Percentiles rank a stretch among this genome's conserved stretches.
These are phyloP conservation scores for Bucco capensis DNA, from an alignment of 2,113 vertebrate species.

Conservation along the genomic window DNA sequence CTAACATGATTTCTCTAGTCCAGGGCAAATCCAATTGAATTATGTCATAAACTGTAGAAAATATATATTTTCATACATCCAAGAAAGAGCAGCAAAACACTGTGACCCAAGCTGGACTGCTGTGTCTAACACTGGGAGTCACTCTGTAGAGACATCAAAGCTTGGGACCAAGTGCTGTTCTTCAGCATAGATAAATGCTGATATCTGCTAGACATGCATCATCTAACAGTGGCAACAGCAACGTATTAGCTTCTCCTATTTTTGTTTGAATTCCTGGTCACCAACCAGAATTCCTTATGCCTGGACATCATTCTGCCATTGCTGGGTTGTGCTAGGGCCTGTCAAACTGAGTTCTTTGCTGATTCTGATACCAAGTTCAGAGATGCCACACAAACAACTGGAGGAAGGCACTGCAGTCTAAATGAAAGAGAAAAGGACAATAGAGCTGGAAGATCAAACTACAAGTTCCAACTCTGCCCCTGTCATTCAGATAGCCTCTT, in stretches of 20 bases:
- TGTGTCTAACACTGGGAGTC: background rate
- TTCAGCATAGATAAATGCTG: background rate
- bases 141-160: background rate
- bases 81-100: background rate
- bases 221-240: background rate
- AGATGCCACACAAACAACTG: background rate
- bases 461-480: background rate
- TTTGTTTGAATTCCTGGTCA: background rate
- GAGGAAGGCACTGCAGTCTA: background rate
- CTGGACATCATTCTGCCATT: background rate
- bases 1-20: background rate
- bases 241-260: background rate
- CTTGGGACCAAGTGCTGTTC: background rate
- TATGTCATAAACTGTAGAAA: background rate
- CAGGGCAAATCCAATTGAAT: background rate
- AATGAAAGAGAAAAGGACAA: background rate
- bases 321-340: background rate
- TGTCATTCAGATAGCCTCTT: background rate
- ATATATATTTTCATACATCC: background rate
- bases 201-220: background rate
- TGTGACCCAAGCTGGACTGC: background rate
- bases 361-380: background rate
- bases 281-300: background rate
- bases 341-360: background rate
- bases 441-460: background rate